Percentiles rank a stretch among this genome's conserved stretches.
Conservation (phyloP, 64 coral and sea anemone species). For the Trachythela sp. region DNA sequence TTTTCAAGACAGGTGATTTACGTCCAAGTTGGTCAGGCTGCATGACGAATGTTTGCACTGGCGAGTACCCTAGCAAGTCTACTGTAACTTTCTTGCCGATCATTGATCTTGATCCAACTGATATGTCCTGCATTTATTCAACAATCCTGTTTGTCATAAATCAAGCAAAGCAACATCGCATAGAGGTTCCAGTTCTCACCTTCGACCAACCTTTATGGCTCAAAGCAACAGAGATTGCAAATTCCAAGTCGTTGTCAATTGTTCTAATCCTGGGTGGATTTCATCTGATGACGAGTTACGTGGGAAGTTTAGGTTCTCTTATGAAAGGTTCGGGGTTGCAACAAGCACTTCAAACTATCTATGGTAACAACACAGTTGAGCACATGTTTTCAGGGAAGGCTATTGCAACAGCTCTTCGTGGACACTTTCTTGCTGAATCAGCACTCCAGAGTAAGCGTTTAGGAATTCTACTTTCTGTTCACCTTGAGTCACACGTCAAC, state of each 20-base stretch:
- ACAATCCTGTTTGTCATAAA: neutral
- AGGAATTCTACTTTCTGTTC: too few species aligned
- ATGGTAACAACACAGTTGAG: neutral
- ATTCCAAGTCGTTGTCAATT: constrained; percentile 1
- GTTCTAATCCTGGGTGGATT: constrained; percentile 15
- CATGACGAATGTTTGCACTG: too few species aligned
- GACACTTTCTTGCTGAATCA: constrained; percentile 37
- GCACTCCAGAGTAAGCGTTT: too few species aligned
- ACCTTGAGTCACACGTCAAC: too few species aligned
- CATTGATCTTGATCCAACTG: constrained; percentile 26
- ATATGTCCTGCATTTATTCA: constrained; percentile 26
- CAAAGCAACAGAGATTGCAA: constrained; percentile 17
- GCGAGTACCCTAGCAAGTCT: constrained; percentile 14
- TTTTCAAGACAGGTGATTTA: too few species aligned
- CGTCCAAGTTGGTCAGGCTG: neutral
- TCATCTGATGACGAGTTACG: constrained; percentile 22
- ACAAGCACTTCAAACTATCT: constrained; percentile 10
- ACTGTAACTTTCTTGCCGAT: constrained; percentile 4
- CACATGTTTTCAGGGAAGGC: constrained; percentile 30
- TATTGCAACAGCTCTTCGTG: constrained; percentile 19
- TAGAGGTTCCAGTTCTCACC: constrained; percentile 5
- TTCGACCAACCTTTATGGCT: constrained; percentile 32
- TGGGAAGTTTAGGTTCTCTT: constrained; percentile 6
- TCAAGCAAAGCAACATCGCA: neutral
- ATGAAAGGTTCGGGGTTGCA: constrained; percentile 32